These are phyloP conservation scores for Conus canariensis DNA, from an alignment of 2,888 invertebrate genomes.

Conservation along the genomic window DNA sequence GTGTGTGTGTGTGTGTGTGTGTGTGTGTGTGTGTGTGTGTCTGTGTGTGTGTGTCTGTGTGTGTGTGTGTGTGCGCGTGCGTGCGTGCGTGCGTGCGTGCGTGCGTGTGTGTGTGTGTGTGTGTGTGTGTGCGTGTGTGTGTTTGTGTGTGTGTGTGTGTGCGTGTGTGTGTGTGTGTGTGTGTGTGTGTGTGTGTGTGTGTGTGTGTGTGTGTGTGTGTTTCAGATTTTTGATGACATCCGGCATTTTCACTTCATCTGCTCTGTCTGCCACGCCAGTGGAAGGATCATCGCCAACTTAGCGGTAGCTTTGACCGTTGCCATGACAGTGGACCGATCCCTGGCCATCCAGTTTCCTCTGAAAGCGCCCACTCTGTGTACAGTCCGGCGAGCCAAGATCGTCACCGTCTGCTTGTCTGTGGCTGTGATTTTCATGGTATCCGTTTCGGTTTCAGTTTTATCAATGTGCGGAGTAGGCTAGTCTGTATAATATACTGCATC, in stretches of 20 bases:
- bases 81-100: too few relatives aligned
- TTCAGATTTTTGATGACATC: conserved; percentile 32
- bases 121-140: too few relatives aligned
- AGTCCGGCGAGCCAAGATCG: conserved; percentile 57
- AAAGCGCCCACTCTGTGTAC: conserved; percentile 62
- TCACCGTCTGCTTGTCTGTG: conserved; percentile 50
- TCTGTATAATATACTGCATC: too few relatives aligned
- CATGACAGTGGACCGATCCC: conserved; percentile 66
- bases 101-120: too few relatives aligned
- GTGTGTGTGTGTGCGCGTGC: too few relatives aligned
- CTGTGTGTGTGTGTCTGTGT: too few relatives aligned
- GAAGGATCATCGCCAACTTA: conserved; percentile 64
- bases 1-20: too few relatives aligned
- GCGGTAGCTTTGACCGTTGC: conserved; percentile 64
- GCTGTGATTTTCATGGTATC: conserved; percentile 57
- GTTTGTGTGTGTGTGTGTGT: too few relatives aligned
- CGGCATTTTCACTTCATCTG: conserved; percentile 59
- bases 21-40: neutral
- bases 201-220: neutral
- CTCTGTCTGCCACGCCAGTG: conserved; percentile 62
- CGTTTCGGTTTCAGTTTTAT: neutral
- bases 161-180: too few relatives aligned
- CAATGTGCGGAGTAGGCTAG: too few relatives aligned
- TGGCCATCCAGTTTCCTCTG: conserved; percentile 65
- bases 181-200: too few relatives aligned